Evolutionary conservation across 2,888 invertebrate genomes (phyloP), one percentile per base, ranked within the genome.

Genomic region (Gymnoscelis rufifasciata): DNA sequence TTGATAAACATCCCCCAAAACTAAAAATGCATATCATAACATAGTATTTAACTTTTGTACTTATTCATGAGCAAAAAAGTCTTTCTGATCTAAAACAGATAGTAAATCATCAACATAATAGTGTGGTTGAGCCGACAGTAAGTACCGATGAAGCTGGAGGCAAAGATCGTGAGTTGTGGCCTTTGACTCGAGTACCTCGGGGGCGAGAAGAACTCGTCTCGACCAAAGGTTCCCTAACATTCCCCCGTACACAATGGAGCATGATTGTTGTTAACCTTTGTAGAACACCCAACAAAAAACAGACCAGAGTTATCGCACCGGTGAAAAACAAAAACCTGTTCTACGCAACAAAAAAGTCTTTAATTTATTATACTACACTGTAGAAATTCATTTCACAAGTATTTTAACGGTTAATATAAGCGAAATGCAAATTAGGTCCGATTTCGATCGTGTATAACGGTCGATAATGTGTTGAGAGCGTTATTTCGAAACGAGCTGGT

Each of bases 131-230:
- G 59, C 59, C 40, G 56, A 57, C 58, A 47, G 52, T 61, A 60
- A 64, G 64, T 60, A 64, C 60, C 62, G 61, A 63, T 66, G 56
- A 57, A 66, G 62, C 48, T 57, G 56, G 50, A 60, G 63, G 64
- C 66, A 67, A 63, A 68, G 72, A 72, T 75, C 74, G 60, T 67
- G 71, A 68, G 66, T 65, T 59, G 58, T 66, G 74, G 70, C 78
- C 76, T 78, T 71, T 75, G 71, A 66, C 71, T 68, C 59, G 57
- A 57, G 65, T 63, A 66, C 61, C 68, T 71, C 70, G 51, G 67
- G 59, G 63, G 74, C 69, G 67, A 58, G 62, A 67, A 60, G 66
- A 68, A 68, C 70, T 66, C 59, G 63, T 60, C 61, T 60, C 59
- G 71, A 10, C 19, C 68, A 62, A 68, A 59, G 60, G 54, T 55